phyloP scores from a whole-genome alignment of 2,113 vertebrate species.

The Larimichthys crocea region DNA sequence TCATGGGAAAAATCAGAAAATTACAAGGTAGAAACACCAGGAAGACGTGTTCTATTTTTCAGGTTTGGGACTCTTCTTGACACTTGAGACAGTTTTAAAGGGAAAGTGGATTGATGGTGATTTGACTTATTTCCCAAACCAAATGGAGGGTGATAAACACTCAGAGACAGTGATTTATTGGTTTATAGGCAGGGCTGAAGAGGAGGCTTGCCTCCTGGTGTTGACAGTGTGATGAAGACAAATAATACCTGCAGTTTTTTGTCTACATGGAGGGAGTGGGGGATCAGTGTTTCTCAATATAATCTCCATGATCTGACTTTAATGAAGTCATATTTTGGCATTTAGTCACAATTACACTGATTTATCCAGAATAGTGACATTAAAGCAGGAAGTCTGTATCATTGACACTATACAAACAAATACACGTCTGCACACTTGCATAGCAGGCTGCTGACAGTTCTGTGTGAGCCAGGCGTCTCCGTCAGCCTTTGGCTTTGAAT shows the following conservation, averaged over 20 bases:
- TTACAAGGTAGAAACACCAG: slow-evolving; percentile 25
- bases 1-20: neutral
- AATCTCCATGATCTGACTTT: neutral
- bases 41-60: slow-evolving; percentile 11
- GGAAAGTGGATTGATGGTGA: neutral
- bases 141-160: neutral
- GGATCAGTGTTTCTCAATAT: neutral
- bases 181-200: neutral
- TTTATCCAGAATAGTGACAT: neutral
- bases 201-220: neutral
- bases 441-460: slow-evolving; percentile 6
- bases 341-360: neutral
- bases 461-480: slow-evolving; percentile 23
- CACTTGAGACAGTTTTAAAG: slow-evolving; percentile 2
- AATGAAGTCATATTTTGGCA: neutral
- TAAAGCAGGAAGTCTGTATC: neutral
- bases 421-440: neutral
- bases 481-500: slow-evolving; percentile 28
- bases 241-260: neutral
- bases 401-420: neutral
- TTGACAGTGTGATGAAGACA: neutral
- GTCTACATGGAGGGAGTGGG: neutral
- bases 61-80: slow-evolving; percentile 7
- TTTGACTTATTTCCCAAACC: neutral
- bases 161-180: neutral